These are phyloP conservation scores for Sterna hirundo DNA, from an alignment of 2,113 vertebrate genomes.

Conservation along the genomic window DNA sequence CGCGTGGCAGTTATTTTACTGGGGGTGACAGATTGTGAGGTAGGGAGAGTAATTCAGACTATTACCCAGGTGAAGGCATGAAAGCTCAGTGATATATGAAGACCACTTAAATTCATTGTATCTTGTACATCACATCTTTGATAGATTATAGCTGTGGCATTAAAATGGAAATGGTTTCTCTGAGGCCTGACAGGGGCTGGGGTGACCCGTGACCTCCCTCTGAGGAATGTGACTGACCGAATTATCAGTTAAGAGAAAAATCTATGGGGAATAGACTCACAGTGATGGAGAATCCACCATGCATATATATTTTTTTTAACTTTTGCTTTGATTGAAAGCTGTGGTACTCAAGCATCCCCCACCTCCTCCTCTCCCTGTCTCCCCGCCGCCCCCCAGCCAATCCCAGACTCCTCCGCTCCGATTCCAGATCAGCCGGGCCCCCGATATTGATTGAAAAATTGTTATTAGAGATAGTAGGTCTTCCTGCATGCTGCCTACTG, in stretches of 20 bases:
- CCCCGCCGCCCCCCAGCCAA: not conserved
- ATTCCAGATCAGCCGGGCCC: slow-evolving; percentile 54
- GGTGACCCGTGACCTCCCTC: slow-evolving; percentile 86
- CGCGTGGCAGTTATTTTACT: slow-evolving; percentile 83
- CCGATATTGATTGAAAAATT: slow-evolving; percentile 85
- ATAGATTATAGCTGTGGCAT: slow-evolving; percentile 97
- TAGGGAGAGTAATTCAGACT: slow-evolving; percentile 89
- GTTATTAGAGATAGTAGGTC: slow-evolving; percentile 83
- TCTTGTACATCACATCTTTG: slow-evolving; percentile 93
- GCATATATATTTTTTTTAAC: slow-evolving; percentile 77
- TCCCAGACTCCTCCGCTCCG: not conserved
- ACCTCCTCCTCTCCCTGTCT: not conserved
- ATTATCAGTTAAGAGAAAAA: slow-evolving; percentile 90
- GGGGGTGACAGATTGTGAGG: slow-evolving; percentile 88
- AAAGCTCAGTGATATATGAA: slow-evolving; percentile 90
- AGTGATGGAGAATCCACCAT: slow-evolving; percentile 74
- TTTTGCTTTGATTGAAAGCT: slow-evolving; percentile 76
- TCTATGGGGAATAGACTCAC: slow-evolving; percentile 83
- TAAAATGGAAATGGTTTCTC: slow-evolving; percentile 98
- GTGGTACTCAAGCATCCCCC: not conserved
- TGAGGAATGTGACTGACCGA: slow-evolving; percentile 87
- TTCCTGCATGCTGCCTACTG: slow-evolving; percentile 79
- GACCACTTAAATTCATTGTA: slow-evolving; percentile 90
- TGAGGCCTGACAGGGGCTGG: slow-evolving; percentile 85
- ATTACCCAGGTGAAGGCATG: slow-evolving; percentile 91